A percentile compares a stretch with the other conserved stretches of the same genome.
These are phyloP conservation scores for Aphelocoma californica DNA, from an alignment of 2,797 vertebrate species.

Conservation along the genomic window DNA sequence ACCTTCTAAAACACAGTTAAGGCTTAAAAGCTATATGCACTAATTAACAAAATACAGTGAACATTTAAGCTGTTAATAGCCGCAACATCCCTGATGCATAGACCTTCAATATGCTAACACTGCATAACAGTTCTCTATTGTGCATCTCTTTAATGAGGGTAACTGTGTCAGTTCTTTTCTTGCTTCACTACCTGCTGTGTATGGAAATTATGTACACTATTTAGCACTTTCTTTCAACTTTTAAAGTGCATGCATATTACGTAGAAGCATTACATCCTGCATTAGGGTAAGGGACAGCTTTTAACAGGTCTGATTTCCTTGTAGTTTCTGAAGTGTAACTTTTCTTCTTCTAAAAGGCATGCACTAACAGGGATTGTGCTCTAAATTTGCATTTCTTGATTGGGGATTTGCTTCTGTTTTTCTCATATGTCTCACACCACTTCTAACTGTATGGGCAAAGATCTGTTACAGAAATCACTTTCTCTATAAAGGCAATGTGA, in stretches of 20 bases:
- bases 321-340: constrained; percentile 22
- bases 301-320: constrained; percentile 43
- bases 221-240: constrained; percentile 68
- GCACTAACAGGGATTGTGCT: neutral
- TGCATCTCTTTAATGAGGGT: constrained; percentile 65
- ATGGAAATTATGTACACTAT: constrained; percentile 69
- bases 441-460: neutral
- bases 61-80: constrained; percentile 75
- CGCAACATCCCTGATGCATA: constrained; percentile 66
- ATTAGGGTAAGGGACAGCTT: constrained; percentile 28
- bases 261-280: constrained; percentile 42
- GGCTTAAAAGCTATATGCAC: constrained; percentile 65
- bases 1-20: constrained; percentile 60
- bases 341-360: neutral
- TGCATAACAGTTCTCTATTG: constrained; percentile 69
- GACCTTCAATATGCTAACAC: constrained; percentile 57
- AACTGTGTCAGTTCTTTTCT: constrained; percentile 71
- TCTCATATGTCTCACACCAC: neutral
- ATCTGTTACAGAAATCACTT: constrained; percentile 9
- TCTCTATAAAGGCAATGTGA: neutral
- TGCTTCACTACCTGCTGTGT: constrained; percentile 73
- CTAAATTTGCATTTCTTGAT: constrained; percentile 24
- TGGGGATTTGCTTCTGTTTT: neutral
- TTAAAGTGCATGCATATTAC: constrained; percentile 63
- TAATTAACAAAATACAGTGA: constrained; percentile 78